Evolutionary conservation across 2,113 vertebrate genomes (phyloP).

Genomic region (Phylloscopus trochilus): DNA sequence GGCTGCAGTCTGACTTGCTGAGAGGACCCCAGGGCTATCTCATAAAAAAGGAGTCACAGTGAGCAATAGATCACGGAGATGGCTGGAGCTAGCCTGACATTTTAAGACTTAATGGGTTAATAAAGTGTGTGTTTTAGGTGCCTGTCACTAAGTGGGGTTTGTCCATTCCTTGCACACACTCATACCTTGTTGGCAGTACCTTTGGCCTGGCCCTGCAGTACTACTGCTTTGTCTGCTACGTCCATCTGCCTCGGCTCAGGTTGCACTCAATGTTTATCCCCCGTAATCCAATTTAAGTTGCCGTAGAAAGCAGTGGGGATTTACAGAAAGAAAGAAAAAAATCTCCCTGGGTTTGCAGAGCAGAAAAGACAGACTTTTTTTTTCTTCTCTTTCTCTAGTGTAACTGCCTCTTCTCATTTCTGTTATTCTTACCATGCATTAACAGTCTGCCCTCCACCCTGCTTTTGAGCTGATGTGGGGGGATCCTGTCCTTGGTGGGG

Average conservation of each 20-base stretch:
- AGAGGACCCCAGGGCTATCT: conserved; percentile 52
- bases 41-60: conserved; percentile 40
- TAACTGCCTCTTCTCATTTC: not conserved
- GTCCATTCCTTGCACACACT: conserved; percentile 35
- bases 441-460: not conserved
- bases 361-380: not conserved
- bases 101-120: conserved; percentile 65
- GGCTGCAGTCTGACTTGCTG: conserved; percentile 24
- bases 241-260: conserved; percentile 65
- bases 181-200: conserved; percentile 28
- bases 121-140: conserved; percentile 44
- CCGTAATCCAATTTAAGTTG: conserved; percentile 67
- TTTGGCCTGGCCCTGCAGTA: conserved; percentile 38
- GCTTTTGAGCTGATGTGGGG: not conserved
- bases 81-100: conserved; percentile 37
- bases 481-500: not conserved
- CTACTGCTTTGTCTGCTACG: conserved; percentile 34
- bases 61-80: conserved; percentile 13
- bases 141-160: conserved; percentile 29
- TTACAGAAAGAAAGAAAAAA: conserved; percentile 28
- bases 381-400: not conserved
- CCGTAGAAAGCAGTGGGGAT: conserved; percentile 37
- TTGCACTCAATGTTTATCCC: conserved; percentile 63
- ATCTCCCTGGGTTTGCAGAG: conserved; percentile 7
- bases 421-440: not conserved